Conservation (phyloP, 2,113 vertebrate genomes). For the Rallus limicola region DNA sequence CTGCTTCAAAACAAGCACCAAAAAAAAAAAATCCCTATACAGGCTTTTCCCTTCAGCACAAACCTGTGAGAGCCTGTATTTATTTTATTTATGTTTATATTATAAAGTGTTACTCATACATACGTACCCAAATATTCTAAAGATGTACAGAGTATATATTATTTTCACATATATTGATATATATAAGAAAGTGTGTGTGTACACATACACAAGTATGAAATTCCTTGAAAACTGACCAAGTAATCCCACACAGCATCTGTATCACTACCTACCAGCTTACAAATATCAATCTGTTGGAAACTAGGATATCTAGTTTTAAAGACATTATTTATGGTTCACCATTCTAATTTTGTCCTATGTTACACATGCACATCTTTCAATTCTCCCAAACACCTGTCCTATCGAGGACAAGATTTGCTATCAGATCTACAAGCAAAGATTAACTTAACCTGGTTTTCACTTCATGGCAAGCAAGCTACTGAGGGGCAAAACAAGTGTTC, state of each 20-base stretch:
- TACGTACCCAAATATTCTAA: background rate
- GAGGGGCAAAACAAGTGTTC: background rate
- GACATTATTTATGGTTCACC: background rate
- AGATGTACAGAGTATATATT: background rate
- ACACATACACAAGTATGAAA: fast-evolving
- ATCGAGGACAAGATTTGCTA: background rate
- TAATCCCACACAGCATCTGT: background rate
- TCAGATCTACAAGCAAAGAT: background rate
- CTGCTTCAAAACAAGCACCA: background rate
- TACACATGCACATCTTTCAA: background rate
- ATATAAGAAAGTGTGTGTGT: too few relatives aligned
- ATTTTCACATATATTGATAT: too few relatives aligned
- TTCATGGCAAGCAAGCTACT: background rate
- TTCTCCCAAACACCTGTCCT: background rate
- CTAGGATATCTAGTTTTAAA: background rate
- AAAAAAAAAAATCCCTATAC: background rate
- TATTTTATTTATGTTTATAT: background rate
- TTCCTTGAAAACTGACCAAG: background rate
- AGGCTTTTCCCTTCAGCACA: background rate
- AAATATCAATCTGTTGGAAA: background rate
- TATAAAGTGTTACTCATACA: background rate
- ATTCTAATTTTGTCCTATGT: background rate
- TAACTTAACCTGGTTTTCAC: background rate
- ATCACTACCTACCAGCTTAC: background rate
- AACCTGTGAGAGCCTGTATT: background rate